phyloP scores from a whole-genome alignment of 2,113 vertebrate genomes.

The Oreochromis niloticus region DNA sequence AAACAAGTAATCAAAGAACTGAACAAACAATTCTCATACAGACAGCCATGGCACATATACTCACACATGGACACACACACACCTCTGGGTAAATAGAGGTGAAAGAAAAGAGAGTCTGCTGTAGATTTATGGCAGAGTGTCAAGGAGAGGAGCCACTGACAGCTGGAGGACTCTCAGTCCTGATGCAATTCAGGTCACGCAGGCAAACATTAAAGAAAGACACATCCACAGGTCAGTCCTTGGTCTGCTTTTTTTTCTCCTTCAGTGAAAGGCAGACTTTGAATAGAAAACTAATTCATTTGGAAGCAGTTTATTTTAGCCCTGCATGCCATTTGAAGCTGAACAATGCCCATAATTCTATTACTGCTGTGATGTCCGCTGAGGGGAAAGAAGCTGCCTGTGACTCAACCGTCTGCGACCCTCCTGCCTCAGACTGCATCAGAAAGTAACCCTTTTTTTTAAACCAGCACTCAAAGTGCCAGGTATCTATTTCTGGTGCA shows the following conservation, averaged over 20 bases:
- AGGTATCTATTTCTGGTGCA: background rate
- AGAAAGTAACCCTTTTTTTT: background rate
- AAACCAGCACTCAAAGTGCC: background rate
- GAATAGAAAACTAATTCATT: background rate
- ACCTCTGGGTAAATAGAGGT: background rate
- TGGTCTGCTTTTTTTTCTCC: background rate
- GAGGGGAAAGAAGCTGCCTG: background rate
- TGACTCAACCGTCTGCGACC: slow-evolving; percentile 17
- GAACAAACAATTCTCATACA: background rate
- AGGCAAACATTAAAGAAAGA: background rate
- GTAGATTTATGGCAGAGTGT: slow-evolving; percentile 5
- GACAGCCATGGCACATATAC: background rate
- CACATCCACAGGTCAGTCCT: background rate
- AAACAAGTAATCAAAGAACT: background rate
- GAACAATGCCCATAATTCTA: background rate
- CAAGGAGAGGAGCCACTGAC: slow-evolving; percentile 12
- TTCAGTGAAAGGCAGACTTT: background rate
- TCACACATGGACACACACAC: background rate
- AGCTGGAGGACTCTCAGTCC: slow-evolving; percentile 27
- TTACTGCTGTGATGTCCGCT: background rate
- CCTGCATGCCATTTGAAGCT: background rate
- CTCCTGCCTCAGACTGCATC: slow-evolving; percentile 1
- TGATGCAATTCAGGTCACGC: background rate
- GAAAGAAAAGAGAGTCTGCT: background rate
- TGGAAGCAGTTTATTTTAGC: background rate